Percentiles rank a stretch among this genome's conserved stretches.
These are phyloP conservation scores for Gerris lacustris DNA, from an alignment of 2,888 invertebrate species.

Conservation along the genomic window DNA sequence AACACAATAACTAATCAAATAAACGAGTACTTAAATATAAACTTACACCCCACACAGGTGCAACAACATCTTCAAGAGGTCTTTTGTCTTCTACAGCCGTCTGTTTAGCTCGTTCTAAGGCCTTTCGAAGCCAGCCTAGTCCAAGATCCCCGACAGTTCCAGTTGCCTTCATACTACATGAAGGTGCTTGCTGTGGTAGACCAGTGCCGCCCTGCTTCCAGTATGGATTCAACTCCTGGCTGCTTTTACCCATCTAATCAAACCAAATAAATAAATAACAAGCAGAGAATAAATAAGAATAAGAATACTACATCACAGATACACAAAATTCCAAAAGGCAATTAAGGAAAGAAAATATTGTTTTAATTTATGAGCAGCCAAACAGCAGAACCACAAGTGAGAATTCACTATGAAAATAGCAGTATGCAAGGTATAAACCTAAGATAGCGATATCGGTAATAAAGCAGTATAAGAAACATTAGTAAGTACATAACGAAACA, in stretches of 20 bases:
- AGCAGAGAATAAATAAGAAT: not conserved
- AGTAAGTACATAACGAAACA: too few relatives aligned
- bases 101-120: slow-evolving; percentile 43
- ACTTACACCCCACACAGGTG: slow-evolving; percentile 47
- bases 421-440: too few relatives aligned
- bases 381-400: too few relatives aligned
- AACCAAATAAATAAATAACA: slow-evolving; percentile 35
- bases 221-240: slow-evolving; percentile 76
- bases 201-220: slow-evolving; percentile 85
- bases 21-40: not conserved
- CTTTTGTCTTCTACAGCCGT: slow-evolving; percentile 43
- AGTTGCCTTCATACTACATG: not conserved
- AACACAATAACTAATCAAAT: too few relatives aligned
- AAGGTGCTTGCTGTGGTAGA: slow-evolving; percentile 44
- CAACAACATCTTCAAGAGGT: slow-evolving; percentile 44
- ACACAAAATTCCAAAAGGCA: not conserved
- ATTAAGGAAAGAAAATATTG: too few relatives aligned
- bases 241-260: slow-evolving; percentile 55
- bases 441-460: too few relatives aligned
- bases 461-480: too few relatives aligned
- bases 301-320: not conserved
- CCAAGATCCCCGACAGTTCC: slow-evolving; percentile 41
- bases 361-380: too few relatives aligned
- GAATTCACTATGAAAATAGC: too few relatives aligned
- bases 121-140: slow-evolving; percentile 43